phyloP scores from a whole-genome alignment of 2,888 invertebrate genomes.

The Cantharis rufa region DNA sequence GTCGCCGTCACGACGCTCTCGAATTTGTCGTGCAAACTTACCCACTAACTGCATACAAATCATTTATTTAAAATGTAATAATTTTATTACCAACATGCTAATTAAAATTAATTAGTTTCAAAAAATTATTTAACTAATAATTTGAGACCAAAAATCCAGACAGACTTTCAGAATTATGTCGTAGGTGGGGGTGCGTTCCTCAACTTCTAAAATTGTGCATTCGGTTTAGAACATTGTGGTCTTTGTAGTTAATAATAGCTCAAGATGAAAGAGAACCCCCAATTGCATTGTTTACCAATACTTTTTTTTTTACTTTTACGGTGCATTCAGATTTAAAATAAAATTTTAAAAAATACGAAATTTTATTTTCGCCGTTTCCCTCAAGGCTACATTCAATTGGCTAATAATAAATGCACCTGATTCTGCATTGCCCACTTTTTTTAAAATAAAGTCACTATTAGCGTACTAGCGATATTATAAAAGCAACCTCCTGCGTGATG shows the following conservation, averaged over 20 bases:
- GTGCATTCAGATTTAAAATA: background rate
- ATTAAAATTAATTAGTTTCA: background rate
- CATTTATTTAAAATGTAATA: constrained; percentile 35
- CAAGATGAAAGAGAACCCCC: background rate
- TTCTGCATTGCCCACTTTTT: too few species aligned
- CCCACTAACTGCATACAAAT: constrained; percentile 9
- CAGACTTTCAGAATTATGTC: background rate
- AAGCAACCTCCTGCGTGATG: too few species aligned
- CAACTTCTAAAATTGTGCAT: background rate
- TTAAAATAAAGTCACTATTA: too few species aligned
- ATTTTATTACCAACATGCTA: constrained; percentile 18
- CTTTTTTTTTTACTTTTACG: background rate
- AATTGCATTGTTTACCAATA: background rate
- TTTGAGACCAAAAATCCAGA: background rate
- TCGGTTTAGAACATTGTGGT: background rate
- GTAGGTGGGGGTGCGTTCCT: background rate
- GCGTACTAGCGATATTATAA: too few species aligned
- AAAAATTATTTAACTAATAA: background rate
- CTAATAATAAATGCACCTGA: too few species aligned
- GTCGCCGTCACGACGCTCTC: constrained; percentile 37
- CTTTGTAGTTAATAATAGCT: background rate
- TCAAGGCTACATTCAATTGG: too few species aligned
- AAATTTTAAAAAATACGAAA: background rate
- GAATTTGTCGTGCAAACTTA: constrained; percentile 23
- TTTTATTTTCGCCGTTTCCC: background rate